Evolutionary conservation across 2,888 invertebrate species (phyloP).

Genomic region (Bellardia pandia): DNA sequence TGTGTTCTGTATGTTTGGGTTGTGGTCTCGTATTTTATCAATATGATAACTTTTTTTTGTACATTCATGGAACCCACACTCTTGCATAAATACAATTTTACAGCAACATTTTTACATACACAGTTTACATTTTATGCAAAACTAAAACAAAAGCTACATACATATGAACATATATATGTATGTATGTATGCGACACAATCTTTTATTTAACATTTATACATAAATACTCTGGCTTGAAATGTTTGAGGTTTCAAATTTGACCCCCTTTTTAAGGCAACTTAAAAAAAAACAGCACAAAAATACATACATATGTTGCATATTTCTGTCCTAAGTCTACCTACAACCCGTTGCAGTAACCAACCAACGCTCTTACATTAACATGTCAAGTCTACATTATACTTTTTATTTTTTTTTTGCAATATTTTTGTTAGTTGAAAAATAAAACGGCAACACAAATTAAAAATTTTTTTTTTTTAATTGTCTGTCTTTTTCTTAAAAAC

Average conservation of each 20-base stretch:
- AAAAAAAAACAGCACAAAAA: neutral
- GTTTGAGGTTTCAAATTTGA: constrained; percentile 58
- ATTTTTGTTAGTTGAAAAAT: constrained; percentile 4
- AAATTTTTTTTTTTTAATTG: constrained; percentile 41
- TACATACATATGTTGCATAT: neutral
- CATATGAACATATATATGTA: neutral
- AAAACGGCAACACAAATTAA: constrained; percentile 58
- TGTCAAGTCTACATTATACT: constrained; percentile 52
- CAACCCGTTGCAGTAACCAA: constrained; percentile 25
- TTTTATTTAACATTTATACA: neutral
- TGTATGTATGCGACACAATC: constrained; percentile 24
- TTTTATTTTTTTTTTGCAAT: constrained; percentile 13
- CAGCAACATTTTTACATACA: neutral
- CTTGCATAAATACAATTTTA: neutral
- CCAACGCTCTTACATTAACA: constrained; percentile 51
- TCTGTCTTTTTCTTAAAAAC: constrained; percentile 5
- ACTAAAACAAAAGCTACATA: constrained; percentile 64
- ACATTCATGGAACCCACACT: constrained; percentile 57
- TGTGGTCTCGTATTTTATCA: constrained; percentile 73
- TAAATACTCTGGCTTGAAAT: constrained; percentile 29
- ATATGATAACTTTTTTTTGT: constrained; percentile 60
- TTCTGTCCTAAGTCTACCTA: constrained; percentile 5
- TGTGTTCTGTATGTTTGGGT: constrained; percentile 71
- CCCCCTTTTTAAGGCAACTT: constrained; percentile 53
- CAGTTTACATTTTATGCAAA: constrained; percentile 45